Evolutionary conservation across 2,888 invertebrate species (phyloP), one percentile per base, ranked within the genome.

Genomic region (Beris chalybata): DNA sequence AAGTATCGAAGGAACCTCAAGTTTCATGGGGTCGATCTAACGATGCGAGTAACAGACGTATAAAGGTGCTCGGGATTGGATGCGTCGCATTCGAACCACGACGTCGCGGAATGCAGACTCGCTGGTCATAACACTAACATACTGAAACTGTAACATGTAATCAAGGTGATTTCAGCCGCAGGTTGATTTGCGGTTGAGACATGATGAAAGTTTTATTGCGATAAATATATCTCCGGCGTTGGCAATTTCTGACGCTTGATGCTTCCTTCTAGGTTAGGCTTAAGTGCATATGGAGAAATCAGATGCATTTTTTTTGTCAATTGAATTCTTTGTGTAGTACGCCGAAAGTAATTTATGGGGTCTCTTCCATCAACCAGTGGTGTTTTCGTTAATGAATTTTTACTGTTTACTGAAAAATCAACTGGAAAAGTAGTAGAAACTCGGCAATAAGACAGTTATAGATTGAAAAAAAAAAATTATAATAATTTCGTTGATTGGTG

Each of bases 101-200:
- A 7, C 48, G 48, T 48, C 48, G 48, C 22, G 48, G 48, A 48
- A 48, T 48, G 48, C 48, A 48, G 48, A 48, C 48, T 5, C 13
- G 12, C 13, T 48, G 48, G 48, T 48, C 48, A 48, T 48, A 48
- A 48, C 48, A 64, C 64, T 64, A 53, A 64, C 64, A 64, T 64
- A 64, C 44, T 64, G 52, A 64, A 53, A 53, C 64, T 13, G 64
- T 45, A 64, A 38, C 64, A 55, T 64, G 47, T 64, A 64, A 64
- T 64, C 64, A 64, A 30, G 43, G 31, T 29, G 44, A 55, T 54
- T 38, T 64, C 64, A 55, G 55, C 64, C 64, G 64, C 64, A 64
- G 64, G 64, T 64, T 64, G 64, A 64, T 64, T 64, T 64, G 55
- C 64, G 55, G 64, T 47, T 38, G 48, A 54, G 44, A 47, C 64